Evolutionary conservation across 1,140 invertebrate genomes (phyloP).

Genomic region (Monomorium pharaonis): DNA sequence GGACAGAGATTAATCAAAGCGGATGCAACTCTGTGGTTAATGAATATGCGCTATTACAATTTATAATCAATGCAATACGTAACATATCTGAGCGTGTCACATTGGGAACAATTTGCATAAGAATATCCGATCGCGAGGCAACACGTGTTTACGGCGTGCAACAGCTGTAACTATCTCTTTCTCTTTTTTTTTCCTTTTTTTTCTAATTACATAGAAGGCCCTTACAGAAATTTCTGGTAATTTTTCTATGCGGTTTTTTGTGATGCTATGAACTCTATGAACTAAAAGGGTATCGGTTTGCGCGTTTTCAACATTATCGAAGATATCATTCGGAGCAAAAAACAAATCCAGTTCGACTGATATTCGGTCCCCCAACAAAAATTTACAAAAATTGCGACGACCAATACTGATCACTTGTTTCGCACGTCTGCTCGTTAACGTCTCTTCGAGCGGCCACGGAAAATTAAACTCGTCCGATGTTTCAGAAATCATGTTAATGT

Average conservation of each 20-base stretch:
- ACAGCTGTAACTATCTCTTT: neutral
- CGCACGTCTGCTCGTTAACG: neutral
- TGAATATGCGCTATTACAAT: constrained; percentile 9
- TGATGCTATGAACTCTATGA: neutral
- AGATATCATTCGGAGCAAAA: constrained; percentile 18
- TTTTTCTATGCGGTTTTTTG: neutral
- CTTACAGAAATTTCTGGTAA: neutral
- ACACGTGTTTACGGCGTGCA: constrained; percentile 10
- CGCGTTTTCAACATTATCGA: constrained; percentile 25
- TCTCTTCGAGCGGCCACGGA: neutral
- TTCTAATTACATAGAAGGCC: neutral
- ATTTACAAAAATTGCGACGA: constrained; percentile 15
- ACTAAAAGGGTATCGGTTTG: neutral
- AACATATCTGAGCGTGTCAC: neutral
- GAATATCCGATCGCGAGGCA: neutral
- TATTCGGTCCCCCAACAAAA: neutral
- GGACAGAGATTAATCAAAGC: neutral
- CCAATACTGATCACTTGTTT: neutral
- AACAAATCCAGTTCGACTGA: constrained; percentile 1
- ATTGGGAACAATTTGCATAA: constrained; percentile 27
- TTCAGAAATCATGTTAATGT: constrained; percentile 20
- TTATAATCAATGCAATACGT: neutral
- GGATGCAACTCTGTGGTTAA: neutral
- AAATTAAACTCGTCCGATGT: neutral
- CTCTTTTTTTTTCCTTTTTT: neutral